A percentile compares a stretch with the other conserved stretches of the same genome.
phyloP scores from a whole-genome alignment of 1,140 invertebrate genomes.

The Drosophila sucinea region DNA sequence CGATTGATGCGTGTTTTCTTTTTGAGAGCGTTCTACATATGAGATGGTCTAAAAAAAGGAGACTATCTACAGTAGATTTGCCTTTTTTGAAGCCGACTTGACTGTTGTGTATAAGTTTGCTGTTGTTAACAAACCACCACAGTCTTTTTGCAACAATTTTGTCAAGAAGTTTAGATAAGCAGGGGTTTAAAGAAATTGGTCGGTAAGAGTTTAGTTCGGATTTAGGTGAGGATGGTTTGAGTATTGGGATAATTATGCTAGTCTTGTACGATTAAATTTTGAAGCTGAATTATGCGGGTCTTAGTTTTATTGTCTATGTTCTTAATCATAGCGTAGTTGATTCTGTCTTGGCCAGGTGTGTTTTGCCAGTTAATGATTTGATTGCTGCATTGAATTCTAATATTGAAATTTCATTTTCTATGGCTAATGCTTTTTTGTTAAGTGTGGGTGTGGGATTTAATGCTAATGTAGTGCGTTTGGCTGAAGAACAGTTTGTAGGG shows the following conservation, averaged over 20 bases:
- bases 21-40: slow-evolving; percentile 5
- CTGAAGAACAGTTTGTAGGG: neutral
- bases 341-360: slow-evolving; percentile 1
- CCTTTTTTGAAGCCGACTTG: slow-evolving; percentile 32
- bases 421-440: too few species aligned
- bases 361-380: neutral
- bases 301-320: slow-evolving; percentile 3
- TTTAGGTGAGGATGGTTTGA: slow-evolving; percentile 33
- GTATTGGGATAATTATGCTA: slow-evolving; percentile 29
- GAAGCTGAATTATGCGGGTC: slow-evolving; percentile 15
- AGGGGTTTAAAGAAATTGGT: slow-evolving; percentile 42
- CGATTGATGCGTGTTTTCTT: slow-evolving; percentile 33
- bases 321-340: slow-evolving; percentile 32
- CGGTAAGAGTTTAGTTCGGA: slow-evolving; percentile 23
- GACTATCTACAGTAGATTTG: slow-evolving; percentile 28
- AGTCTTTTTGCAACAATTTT: slow-evolving; percentile 44
- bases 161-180: slow-evolving; percentile 27
- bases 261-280: slow-evolving; percentile 33
- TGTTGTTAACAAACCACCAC: slow-evolving; percentile 34
- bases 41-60: slow-evolving; percentile 32
- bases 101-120: slow-evolving; percentile 12
- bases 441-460: too few species aligned
- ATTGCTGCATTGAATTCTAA: slow-evolving; percentile 27
- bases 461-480: too few species aligned
- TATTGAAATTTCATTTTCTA: neutral